These are phyloP conservation scores for Kradibia gibbosae DNA, from an alignment of 1,140 invertebrate species.

Conservation along the genomic window DNA sequence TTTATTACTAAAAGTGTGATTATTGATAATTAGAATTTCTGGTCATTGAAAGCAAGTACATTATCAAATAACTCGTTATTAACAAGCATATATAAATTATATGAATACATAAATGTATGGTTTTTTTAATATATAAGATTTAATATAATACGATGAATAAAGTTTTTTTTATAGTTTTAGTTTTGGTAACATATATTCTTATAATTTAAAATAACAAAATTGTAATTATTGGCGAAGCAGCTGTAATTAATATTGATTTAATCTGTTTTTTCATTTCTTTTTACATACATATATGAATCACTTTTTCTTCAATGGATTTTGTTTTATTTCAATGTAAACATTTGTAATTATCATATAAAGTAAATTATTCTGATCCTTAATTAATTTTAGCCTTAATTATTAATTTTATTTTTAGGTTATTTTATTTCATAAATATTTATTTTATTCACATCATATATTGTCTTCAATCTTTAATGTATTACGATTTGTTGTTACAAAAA, in stretches of 20 bases:
- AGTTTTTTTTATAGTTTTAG: neutral
- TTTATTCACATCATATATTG: too few relatives aligned
- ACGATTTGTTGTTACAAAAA: constrained; percentile 1
- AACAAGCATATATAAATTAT: too few relatives aligned
- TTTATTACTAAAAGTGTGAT: too few relatives aligned
- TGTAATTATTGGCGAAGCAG: constrained; percentile 20
- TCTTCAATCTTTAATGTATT: neutral
- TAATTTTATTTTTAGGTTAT: neutral
- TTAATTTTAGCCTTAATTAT: constrained; percentile 15
- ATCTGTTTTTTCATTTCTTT: neutral
- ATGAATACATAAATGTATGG: too few relatives aligned
- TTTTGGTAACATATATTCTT: neutral
- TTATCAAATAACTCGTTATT: too few relatives aligned
- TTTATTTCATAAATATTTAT: neutral
- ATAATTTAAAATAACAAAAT: neutral
- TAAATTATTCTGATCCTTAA: constrained; percentile 14
- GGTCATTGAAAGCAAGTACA: too few relatives aligned
- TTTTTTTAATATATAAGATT: too few relatives aligned
- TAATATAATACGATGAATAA: neutral
- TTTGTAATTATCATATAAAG: constrained; percentile 26
- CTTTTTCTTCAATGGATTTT: constrained; percentile 6
- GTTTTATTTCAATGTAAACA: constrained; percentile 24
- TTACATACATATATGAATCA: constrained; percentile 12
- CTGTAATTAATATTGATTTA: constrained; percentile 4
- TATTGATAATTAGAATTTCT: too few relatives aligned